phyloP scores from a whole-genome alignment of 92 coral and sea anemone species.

The Umimayanthus chanpuru region DNA sequence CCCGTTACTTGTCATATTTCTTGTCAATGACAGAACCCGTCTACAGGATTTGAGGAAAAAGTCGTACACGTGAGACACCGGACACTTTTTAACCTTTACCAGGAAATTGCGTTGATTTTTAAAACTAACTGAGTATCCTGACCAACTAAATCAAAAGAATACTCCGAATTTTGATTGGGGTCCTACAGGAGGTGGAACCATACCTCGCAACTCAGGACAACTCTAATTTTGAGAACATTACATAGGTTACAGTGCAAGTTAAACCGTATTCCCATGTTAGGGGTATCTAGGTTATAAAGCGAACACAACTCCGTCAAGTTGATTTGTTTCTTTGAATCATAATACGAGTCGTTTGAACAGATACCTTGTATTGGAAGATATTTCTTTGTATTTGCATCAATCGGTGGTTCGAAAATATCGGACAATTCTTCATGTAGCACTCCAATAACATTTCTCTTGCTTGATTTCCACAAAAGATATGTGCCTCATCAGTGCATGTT shows the following conservation, averaged over 20 bases:
- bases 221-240: neutral
- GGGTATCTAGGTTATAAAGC: neutral
- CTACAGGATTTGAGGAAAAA: neutral
- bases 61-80: neutral
- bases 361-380: neutral
- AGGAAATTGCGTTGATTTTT: neutral
- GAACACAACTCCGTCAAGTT: neutral
- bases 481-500: neutral
- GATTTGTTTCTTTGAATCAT: neutral
- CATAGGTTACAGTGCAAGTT: neutral
- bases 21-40: neutral
- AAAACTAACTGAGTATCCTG: neutral
- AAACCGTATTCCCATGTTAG: neutral
- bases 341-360: neutral
- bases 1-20: neutral
- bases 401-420: neutral
- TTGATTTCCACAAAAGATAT: neutral
- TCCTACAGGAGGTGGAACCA: neutral
- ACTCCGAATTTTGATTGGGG: neutral
- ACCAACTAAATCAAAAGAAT: neutral
- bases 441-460: neutral
- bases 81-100: neutral
- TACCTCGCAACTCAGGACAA: neutral
- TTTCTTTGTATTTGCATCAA: neutral
- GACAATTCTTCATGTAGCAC: neutral